phyloP scores from a whole-genome alignment of 1,140 invertebrate species.

The Listronotus bonariensis region DNA sequence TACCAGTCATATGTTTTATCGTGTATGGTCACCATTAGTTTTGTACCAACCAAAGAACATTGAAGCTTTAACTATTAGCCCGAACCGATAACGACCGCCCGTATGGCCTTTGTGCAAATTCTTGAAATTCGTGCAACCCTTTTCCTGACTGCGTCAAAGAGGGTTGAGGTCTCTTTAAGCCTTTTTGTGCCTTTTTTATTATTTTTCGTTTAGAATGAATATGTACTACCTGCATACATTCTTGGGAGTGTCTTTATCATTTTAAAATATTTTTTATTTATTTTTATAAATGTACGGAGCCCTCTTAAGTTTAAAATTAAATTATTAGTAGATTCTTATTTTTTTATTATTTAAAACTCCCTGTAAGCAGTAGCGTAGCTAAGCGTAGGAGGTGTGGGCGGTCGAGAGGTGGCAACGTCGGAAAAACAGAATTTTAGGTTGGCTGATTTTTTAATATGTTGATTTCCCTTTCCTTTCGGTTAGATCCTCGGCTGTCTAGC shows the following conservation, averaged over 20 bases:
- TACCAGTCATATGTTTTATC: not conserved
- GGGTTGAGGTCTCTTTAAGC: constrained; percentile 20
- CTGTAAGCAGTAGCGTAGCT: too few relatives aligned
- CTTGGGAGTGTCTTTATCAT: not conserved
- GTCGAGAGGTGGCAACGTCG: too few relatives aligned
- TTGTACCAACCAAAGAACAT: constrained; percentile 13
- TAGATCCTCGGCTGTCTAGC: too few relatives aligned
- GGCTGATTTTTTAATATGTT: too few relatives aligned
- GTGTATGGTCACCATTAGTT: constrained; percentile 7
- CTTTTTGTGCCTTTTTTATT: constrained; percentile 8
- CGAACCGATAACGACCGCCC: constrained; percentile 25
- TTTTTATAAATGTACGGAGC: not conserved
- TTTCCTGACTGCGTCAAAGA: constrained; percentile 18
- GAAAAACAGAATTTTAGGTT: too few relatives aligned
- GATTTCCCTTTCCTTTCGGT: too few relatives aligned
- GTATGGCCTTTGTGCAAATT: constrained; percentile 29
- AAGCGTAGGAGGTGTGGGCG: too few relatives aligned
- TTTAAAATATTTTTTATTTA: not conserved
- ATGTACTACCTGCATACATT: constrained; percentile 12
- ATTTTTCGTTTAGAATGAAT: constrained; percentile 1
- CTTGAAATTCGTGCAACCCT: constrained; percentile 30
- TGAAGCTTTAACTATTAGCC: constrained; percentile 20
- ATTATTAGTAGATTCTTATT: too few relatives aligned
- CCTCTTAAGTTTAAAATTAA: too few relatives aligned
- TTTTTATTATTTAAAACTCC: too few relatives aligned